phyloP scores from a whole-genome alignment of 2,113 vertebrate species.

The Lichenostomus cassidix region DNA sequence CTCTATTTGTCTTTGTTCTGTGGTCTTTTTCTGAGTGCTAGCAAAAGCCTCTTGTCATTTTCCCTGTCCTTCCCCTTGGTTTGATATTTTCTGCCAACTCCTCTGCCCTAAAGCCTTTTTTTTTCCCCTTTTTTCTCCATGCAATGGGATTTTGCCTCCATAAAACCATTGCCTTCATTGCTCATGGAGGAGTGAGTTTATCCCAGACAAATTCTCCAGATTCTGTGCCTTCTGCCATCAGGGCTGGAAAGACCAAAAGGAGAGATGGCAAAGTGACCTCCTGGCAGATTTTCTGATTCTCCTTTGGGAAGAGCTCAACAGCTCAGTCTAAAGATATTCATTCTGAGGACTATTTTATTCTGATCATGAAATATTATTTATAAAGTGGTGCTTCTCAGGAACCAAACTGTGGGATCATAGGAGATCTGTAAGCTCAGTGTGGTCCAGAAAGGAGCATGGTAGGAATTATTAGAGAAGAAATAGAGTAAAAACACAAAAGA shows the following conservation, averaged over 20 bases:
- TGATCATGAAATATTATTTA: background rate
- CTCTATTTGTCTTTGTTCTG: background rate
- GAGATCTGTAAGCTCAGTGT: background rate
- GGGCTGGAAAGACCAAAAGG: background rate
- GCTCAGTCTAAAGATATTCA: background rate
- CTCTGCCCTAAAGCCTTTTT: background rate
- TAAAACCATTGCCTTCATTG: background rate
- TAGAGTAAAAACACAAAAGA: background rate
- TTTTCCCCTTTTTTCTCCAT: fast-evolving
- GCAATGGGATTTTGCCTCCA: background rate
- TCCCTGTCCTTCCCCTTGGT: background rate
- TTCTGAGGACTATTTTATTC: background rate
- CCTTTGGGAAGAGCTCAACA: background rate
- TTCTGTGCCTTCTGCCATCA: background rate
- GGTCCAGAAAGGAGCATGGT: background rate
- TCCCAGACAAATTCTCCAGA: background rate
- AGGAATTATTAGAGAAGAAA: background rate
- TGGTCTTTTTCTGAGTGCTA: background rate
- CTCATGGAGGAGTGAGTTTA: background rate
- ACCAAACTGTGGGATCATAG: background rate
- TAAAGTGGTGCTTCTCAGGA: background rate
- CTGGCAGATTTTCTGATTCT: background rate
- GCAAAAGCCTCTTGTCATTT: background rate
- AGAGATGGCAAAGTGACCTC: background rate
- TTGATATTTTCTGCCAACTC: background rate